Evolutionary conservation across 2,888 invertebrate species (phyloP), one percentile per base, ranked within the genome.

Genomic region (Morpho achilles): DNA sequence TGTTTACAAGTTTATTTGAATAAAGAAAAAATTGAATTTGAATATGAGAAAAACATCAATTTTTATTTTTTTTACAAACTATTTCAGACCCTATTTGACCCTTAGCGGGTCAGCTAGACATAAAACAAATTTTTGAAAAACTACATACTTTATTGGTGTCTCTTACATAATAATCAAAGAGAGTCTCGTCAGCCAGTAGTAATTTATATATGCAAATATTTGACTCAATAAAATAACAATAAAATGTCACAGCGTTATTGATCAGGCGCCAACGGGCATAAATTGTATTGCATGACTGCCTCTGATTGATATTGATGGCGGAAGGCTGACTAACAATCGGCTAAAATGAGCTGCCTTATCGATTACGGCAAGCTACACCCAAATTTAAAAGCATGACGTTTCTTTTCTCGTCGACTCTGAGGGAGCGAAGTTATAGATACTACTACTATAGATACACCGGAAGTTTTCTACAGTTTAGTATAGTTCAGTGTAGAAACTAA

Each of bases 301-400:
- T 73, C 78, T 83, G 83, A 86, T 84, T 82, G 82, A 84, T 81
- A 86, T 82, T 82, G 84, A 85, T 83, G 78, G 79, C 69, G 69
- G 70, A 66, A 70, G 67, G 70, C 42, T 54, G n/a, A 54, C 54
- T 41, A 50, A 55, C 58, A 61, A 46, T 56, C 55, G 61, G 55
- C 65, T 58, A 58, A 64, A 62, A 58, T 43, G 62, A 59, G 50
- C 39, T 41, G 51, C 47, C 50, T 49, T 51, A 56, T 53, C 53
- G 49, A 58, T 47, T 59, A 59, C 41, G 50, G 50, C 58, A 47
- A 32, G 50, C 39, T 53, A 59, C 63, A 54, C 63, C 61, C 53
- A 48, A 55, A 63, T 61, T 61, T 61, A 50, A 56, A 53, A 32
- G 40, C 43, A 23, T 61, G 53, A 55, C 48, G 45, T 59, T 58